Base-by-base conservation (phyloP, 1,140 invertebrate species). In the Drosophila neocordata region DNA sequence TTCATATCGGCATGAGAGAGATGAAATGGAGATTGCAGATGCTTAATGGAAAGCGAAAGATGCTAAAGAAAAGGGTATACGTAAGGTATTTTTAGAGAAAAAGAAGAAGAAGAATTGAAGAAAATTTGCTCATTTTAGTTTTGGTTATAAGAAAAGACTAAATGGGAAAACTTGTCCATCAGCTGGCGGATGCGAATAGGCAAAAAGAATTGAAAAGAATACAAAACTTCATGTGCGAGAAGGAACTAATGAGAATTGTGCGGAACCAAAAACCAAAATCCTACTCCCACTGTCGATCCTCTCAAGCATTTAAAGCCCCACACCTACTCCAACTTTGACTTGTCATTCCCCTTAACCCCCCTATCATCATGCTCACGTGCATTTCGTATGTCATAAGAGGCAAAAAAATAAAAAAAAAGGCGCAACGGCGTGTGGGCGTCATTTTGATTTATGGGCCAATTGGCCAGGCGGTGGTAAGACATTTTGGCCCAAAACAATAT, bases 361-460 rank as follows among this genome's bases (percentile, higher is more conserved):
- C 5, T 31, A 3, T 55, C 65, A 65, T 52, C 27, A 59, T 65
- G 72, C 79, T 66, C 76, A 65, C 72, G 68, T 18, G 41, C 41
- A 48, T 18, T 48, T 70, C 52, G 48, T 62, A 62, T 74, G 66
- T 69, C 72, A 79, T 63, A 75, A 69, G 53, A 52, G 34, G 38
- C 22, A 58, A 31, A 24, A 24, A 24, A 24, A 35, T 15, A 58
- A 31, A 24, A 24, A 24, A 24, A 35, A 34, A 48, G 13, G 44
- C 34, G 65, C 41, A 67, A 65, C 53, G 59, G 62, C 65, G 79
- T 79, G 83, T 88, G 84, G 83, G 83, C 77, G 83, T 73, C 81
- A 48, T 20, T 48, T 83, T 88, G 83, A 88, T 88, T 88, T 88
- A 88, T 88, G 83, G 8, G 76, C 79, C 83, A 88, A 88, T 88